Conservation (phyloP, 2,113 vertebrate genomes). For the Rhinogobius similis region DNA sequence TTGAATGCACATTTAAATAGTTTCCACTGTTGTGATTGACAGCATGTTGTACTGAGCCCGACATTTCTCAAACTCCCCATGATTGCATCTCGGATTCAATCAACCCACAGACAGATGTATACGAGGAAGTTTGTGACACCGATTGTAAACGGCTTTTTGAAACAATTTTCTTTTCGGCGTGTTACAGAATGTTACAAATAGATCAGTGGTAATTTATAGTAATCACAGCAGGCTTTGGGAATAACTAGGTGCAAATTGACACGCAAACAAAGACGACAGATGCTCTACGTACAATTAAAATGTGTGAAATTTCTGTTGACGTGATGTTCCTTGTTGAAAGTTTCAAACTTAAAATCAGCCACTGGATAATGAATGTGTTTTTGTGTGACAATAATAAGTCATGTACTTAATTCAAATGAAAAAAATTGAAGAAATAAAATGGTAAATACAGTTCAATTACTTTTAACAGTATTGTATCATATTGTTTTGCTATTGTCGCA, state of each 20-base stretch:
- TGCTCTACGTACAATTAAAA: background rate
- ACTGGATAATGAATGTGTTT: background rate
- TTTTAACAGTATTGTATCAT: too few species aligned
- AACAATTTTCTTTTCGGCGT: background rate
- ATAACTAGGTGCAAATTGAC: background rate
- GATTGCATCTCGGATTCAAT: slow-evolving; percentile 5
- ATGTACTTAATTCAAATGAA: too few species aligned
- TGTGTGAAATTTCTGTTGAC: background rate
- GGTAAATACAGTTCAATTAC: too few species aligned
- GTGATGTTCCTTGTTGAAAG: background rate
- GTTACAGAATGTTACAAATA: background rate
- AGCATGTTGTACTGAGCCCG: background rate
- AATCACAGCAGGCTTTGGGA: background rate
- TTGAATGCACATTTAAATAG: background rate
- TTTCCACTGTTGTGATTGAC: background rate
- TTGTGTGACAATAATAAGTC: too few species aligned
- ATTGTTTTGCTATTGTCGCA: too few species aligned
- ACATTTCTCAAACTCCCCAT: background rate
- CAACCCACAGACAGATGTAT: background rate
- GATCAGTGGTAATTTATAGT: background rate
- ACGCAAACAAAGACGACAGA: background rate
- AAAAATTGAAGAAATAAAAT: too few species aligned
- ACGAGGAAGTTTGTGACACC: background rate
- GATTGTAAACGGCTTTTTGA: background rate
- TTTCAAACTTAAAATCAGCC: background rate